A percentile compares a stretch with the other conserved stretches of the same genome.
These are phyloP conservation scores for Ancistrus triradiatus DNA, from an alignment of 2,113 vertebrate species.

Conservation along the genomic window DNA sequence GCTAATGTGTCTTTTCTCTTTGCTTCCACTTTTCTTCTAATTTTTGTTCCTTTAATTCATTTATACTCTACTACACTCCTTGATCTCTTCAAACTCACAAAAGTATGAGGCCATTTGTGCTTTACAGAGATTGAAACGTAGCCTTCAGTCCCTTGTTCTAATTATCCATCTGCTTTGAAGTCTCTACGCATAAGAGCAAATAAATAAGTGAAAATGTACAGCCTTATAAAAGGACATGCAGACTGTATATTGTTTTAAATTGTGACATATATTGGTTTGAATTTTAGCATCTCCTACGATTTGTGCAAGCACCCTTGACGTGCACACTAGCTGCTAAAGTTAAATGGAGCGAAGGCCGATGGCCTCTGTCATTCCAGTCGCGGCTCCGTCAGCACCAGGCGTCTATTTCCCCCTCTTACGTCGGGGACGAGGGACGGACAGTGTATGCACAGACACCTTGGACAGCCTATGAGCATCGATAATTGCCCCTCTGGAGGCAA, in stretches of 20 bases:
- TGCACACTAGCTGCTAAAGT: constrained; percentile 40
- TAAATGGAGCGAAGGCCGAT: constrained; percentile 59
- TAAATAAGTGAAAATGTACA: too few species aligned
- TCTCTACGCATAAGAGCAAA: too few species aligned
- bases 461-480: constrained; percentile 68
- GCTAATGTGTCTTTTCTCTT: too few species aligned
- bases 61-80: too few species aligned
- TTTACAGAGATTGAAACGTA: too few species aligned
- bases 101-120: too few species aligned
- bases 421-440: constrained; percentile 58
- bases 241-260: neutral
- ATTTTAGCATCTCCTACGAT: neutral
- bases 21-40: too few species aligned
- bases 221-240: too few species aligned
- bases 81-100: too few species aligned
- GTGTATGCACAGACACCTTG: constrained; percentile 63
- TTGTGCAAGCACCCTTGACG: neutral
- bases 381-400: constrained; percentile 55
- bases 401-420: constrained; percentile 63
- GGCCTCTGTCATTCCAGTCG: constrained; percentile 59
- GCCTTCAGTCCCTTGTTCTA: too few species aligned
- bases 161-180: too few species aligned
- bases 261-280: neutral
- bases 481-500: constrained; percentile 70
- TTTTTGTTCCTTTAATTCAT: too few species aligned